These are phyloP conservation scores for Parasteatoda tepidariorum DNA, from an alignment of 1,140 invertebrate species.

Conservation along the genomic window DNA sequence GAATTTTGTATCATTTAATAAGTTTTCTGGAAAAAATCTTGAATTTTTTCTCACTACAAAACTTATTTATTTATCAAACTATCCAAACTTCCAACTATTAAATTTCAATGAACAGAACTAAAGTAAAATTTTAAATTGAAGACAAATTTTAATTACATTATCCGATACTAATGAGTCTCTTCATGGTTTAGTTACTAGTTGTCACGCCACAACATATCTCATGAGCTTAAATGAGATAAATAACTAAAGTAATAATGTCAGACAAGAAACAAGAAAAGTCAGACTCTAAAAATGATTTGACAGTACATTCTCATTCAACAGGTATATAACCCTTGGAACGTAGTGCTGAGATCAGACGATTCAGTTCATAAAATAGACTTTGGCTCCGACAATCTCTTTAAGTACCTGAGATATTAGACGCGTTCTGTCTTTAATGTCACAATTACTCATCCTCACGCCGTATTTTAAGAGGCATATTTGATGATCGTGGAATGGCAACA, in stretches of 20 bases:
- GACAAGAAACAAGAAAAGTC: constrained; percentile 11
- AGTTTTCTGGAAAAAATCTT: no score
- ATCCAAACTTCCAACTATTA: no score
- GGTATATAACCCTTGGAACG: constrained; percentile 41
- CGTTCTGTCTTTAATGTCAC: constrained; percentile 43
- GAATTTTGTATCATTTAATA: no score
- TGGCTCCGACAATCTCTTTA: constrained; percentile 43
- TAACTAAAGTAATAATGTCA: constrained; percentile 11
- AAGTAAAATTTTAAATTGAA: no score
- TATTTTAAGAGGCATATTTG: not conserved
- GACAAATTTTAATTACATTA: no score
- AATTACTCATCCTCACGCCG: constrained; percentile 40
- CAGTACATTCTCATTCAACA: constrained; percentile 17
- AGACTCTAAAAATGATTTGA: constrained; percentile 37
- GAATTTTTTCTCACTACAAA: no score
- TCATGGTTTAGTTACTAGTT: no score
- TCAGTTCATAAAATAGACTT: constrained; percentile 38
- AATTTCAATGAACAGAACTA: no score
- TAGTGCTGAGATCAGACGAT: not conserved
- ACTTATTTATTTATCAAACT: no score
- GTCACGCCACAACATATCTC: no score
- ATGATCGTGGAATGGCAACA: constrained; percentile 37
- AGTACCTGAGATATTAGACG: constrained; percentile 51
- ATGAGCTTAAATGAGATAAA: no score
- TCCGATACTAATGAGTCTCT: no score